These are phyloP conservation scores for Lasioglossum lativentre DNA, from an alignment of 2,888 invertebrate genomes.

Conservation along the genomic window DNA sequence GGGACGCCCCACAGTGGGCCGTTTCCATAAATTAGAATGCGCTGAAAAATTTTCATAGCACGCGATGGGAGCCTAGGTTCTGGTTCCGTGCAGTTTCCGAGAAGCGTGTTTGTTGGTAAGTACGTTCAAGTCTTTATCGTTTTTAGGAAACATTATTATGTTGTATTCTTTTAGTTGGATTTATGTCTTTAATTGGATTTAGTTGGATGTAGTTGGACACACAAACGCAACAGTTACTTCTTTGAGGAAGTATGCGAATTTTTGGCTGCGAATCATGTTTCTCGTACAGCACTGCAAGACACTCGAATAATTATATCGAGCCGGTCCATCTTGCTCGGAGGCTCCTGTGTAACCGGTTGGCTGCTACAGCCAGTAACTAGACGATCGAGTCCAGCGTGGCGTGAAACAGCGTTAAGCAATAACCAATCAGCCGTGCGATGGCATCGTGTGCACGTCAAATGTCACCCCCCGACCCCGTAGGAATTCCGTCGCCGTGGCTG, in stretches of 20 bases:
- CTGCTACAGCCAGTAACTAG: constrained; percentile 42
- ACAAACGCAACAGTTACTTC: no score
- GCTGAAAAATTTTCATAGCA: neutral
- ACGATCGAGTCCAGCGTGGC: constrained; percentile 59
- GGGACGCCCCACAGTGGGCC: neutral
- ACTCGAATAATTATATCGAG: constrained; percentile 34
- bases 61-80: neutral
- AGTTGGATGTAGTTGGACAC: neutral
- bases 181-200: no score
- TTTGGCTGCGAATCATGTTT: neutral
- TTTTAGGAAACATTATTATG: neutral
- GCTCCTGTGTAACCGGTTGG: constrained; percentile 12
- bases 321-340: neutral
- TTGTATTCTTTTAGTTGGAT: no score
- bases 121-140: neutral
- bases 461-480: constrained; percentile 58
- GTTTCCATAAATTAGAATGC: neutral
- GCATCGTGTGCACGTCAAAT: constrained; percentile 75
- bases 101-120: neutral
- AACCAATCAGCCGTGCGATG: constrained; percentile 76
- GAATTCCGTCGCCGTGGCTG: constrained; percentile 22
- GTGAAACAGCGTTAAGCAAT: constrained; percentile 78
- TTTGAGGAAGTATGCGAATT: neutral
- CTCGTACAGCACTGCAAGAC: neutral
- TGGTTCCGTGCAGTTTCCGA: neutral